Evolutionary conservation across 2,113 vertebrate genomes (phyloP).

Genomic region (Crotalus tigris): DNA sequence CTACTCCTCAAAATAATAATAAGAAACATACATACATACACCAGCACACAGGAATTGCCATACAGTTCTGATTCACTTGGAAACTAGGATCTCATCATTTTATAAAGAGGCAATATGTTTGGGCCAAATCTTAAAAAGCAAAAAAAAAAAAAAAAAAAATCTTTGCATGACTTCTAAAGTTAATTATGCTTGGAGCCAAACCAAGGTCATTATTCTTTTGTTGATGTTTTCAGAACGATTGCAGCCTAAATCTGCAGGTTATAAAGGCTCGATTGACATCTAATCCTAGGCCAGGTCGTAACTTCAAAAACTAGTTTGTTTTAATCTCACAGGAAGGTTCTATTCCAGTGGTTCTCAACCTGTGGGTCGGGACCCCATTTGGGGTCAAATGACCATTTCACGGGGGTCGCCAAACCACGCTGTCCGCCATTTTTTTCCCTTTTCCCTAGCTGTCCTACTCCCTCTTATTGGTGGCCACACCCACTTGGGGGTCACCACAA

Average conservation of each 20-base stretch:
- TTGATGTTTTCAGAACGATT: background rate
- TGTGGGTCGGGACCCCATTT: too few species aligned
- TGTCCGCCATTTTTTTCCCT: too few species aligned
- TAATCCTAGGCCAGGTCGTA: background rate
- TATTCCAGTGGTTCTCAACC: too few species aligned
- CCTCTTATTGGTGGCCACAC: too few species aligned
- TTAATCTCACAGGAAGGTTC: background rate
- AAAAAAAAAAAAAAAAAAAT: background rate
- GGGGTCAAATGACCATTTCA: too few species aligned
- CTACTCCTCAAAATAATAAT: conserved; percentile 37
- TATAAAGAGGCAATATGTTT: background rate
- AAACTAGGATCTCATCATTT: background rate
- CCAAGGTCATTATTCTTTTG: fast-evolving
- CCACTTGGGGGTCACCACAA: too few species aligned
- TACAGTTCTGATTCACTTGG: conserved; percentile 12
- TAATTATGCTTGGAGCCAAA: background rate
- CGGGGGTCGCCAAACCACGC: too few species aligned
- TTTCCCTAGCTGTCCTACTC: too few species aligned
- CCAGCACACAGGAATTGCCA: background rate
- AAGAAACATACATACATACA: background rate
- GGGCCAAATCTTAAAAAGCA: background rate
- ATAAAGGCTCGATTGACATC: background rate
- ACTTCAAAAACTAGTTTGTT: background rate
- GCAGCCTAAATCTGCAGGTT: background rate
- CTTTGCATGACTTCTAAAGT: background rate